Evolutionary conservation across 2,113 vertebrate genomes (phyloP), one percentile per base, ranked within the genome.

Genomic region (Eurystomus gularis): DNA sequence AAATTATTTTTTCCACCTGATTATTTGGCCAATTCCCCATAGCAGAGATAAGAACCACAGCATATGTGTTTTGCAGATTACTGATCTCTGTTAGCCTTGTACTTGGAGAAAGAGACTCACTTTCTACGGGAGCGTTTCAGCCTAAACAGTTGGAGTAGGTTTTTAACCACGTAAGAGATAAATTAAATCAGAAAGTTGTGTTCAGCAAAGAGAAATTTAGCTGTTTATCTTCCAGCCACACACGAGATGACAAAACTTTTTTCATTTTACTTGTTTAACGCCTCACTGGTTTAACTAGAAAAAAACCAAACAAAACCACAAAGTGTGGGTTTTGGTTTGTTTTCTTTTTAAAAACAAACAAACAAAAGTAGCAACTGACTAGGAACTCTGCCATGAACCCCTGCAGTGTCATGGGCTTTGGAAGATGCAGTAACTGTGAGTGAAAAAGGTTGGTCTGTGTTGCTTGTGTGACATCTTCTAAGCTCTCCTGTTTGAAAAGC

Each of bases 21-120:
- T 93, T 96, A 88, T 95, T 92, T 93, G 83, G 65, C 55, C 69
- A 69, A 12, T 80, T 97, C 84, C 75, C 85, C 68, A 55, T 4
- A 70, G 71, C 86, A 90, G 65, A 97, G 95, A 97, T 96, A 95
- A 97, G 91, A 86, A 82, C 39, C 13, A 29, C 52, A 65, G 39
- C 40, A 29, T 72, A 82, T 79, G 80, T 66, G 39, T 90, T 96
- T 72, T 93, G 71, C 75, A 89, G 86, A 94, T 97, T 90, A 52
- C 35, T 57, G 55, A 78, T 94, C 70, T 90, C 71, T 88, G 23
- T 79, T 92, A 52, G 81, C 46, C 70, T 49, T 46, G 24, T 57
- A 31, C 66, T 87, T 29, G 18, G 33, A 72, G 64, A 84, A 76
- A 52, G 73, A 37, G 49, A 66, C 18, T 78, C 57, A 29, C 40